Evolutionary conservation across 2,797 vertebrate genomes (phyloP).

Genomic region (Halcyon smyrnensis): DNA sequence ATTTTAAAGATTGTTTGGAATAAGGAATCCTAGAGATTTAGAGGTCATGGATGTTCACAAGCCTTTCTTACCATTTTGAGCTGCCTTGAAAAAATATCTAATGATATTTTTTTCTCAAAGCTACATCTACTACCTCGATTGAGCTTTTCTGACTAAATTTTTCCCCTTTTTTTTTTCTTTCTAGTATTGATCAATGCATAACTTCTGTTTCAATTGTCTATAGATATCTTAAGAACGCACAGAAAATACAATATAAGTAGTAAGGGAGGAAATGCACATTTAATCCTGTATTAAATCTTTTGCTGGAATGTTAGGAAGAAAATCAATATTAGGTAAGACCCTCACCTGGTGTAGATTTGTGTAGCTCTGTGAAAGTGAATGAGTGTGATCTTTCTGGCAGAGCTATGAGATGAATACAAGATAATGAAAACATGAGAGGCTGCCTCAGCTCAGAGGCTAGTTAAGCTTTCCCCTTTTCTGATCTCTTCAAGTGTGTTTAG

Average conservation of each 20-base stretch:
- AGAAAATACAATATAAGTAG: neutral
- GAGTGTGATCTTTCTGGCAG: neutral
- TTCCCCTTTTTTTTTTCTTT: neutral
- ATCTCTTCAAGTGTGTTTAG: neutral
- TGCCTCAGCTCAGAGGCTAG: neutral
- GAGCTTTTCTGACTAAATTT: neutral
- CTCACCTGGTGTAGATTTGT: neutral
- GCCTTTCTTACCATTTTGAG: neutral
- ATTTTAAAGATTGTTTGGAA: neutral
- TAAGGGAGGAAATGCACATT: slow-evolving; percentile 2
- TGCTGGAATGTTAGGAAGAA: neutral
- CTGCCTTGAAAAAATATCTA: neutral
- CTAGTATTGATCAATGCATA: neutral
- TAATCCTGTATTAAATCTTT: slow-evolving; percentile 22
- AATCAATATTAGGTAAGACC: neutral
- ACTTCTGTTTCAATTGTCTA: neutral
- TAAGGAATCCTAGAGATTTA: neutral
- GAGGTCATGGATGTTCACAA: neutral
- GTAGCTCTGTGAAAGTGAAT: neutral
- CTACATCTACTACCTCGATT: neutral
- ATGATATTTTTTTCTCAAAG: neutral
- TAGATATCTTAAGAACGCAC: neutral
- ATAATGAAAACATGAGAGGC: neutral
- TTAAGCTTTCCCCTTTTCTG: neutral
- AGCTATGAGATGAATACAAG: neutral